Evolutionary conservation across 2,888 invertebrate species (phyloP).

Genomic region (Orthonychiurus folsomi): DNA sequence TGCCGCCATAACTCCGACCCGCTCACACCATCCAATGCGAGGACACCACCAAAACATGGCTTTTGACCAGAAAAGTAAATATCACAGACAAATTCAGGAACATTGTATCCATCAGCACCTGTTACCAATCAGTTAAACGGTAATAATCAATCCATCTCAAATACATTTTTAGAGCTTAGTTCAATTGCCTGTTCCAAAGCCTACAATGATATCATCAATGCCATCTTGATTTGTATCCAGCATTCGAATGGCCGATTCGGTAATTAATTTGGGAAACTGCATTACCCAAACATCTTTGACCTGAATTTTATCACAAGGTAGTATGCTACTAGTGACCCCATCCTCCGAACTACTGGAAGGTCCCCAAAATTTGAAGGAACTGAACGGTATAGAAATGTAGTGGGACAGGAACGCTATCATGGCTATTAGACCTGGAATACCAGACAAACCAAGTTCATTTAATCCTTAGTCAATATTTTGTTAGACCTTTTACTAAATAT

Average conservation of each 20-base stretch:
- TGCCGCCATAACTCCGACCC: slow-evolving; percentile 65
- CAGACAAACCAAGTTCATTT: slow-evolving; percentile 28
- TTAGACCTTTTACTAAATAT: neutral
- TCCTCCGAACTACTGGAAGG: neutral
- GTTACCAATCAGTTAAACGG: slow-evolving; percentile 18
- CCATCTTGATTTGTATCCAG: slow-evolving; percentile 64
- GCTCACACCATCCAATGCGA: slow-evolving; percentile 55
- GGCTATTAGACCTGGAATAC: slow-evolving; percentile 51
- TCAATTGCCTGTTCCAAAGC: slow-evolving; percentile 63
- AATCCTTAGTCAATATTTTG: neutral
- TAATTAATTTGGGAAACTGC: slow-evolving; percentile 59
- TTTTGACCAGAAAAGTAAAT: slow-evolving; percentile 57
- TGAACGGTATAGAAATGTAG: slow-evolving; percentile 41
- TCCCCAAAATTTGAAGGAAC: slow-evolving; percentile 25
- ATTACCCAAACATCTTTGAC: slow-evolving; percentile 58
- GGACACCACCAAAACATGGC: slow-evolving; percentile 64
- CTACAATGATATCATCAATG: slow-evolving; percentile 61
- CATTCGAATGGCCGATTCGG: slow-evolving; percentile 63
- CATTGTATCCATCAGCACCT: slow-evolving; percentile 52
- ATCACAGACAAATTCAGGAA: slow-evolving; percentile 51
- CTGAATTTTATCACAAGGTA: slow-evolving; percentile 55
- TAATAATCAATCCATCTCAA: neutral
- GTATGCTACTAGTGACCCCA: slow-evolving; percentile 39
- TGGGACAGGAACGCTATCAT: slow-evolving; percentile 57
- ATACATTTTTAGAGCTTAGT: neutral